Percentiles rank a stretch among this genome's conserved stretches.
Evolutionary conservation across 2,113 vertebrate genomes (phyloP).

Genomic region (Amphilophus citrinellus): DNA sequence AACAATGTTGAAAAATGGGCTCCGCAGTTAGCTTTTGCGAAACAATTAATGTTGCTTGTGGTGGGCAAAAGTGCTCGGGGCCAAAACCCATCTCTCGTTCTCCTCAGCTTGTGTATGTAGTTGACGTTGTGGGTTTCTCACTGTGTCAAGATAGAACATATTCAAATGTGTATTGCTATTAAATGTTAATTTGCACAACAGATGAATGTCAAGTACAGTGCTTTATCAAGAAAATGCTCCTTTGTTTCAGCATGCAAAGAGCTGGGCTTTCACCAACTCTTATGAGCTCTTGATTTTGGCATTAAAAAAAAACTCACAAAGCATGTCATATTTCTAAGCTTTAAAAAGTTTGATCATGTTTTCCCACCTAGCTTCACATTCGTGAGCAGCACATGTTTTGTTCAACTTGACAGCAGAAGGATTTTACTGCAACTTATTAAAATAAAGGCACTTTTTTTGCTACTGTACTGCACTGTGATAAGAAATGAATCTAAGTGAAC

Average conservation of each 20-base stretch:
- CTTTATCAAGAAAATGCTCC: conserved; percentile 75
- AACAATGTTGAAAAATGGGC: conserved; percentile 67
- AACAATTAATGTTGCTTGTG: conserved; percentile 72
- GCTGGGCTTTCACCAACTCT: conserved; percentile 36
- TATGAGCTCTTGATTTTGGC: conserved; percentile 58
- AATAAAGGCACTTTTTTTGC: neutral
- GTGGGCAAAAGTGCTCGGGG: conserved; percentile 68
- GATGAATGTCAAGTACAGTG: conserved; percentile 71
- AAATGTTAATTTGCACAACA: conserved; percentile 80
- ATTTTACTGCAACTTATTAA: neutral
- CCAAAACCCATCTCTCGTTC: conserved; percentile 69
- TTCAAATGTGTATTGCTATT: conserved; percentile 78
- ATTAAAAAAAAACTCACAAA: conserved; percentile 25
- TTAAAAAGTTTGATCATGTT: conserved; percentile 24
- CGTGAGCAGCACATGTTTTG: neutral
- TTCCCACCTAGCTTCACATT: neutral
- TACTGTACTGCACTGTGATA: neutral
- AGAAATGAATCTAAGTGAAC: conserved; percentile 25
- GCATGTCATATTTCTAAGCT: conserved; percentile 24
- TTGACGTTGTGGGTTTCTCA: conserved; percentile 59
- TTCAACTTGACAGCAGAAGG: conserved; percentile 1
- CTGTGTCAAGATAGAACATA: conserved; percentile 73
- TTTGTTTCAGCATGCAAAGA: conserved; percentile 61
- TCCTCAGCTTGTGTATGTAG: conserved; percentile 35
- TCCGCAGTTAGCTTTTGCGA: conserved; percentile 51